Evolutionary conservation across 2,797 vertebrate species (phyloP).

Genomic region (Balearica regulorum): DNA sequence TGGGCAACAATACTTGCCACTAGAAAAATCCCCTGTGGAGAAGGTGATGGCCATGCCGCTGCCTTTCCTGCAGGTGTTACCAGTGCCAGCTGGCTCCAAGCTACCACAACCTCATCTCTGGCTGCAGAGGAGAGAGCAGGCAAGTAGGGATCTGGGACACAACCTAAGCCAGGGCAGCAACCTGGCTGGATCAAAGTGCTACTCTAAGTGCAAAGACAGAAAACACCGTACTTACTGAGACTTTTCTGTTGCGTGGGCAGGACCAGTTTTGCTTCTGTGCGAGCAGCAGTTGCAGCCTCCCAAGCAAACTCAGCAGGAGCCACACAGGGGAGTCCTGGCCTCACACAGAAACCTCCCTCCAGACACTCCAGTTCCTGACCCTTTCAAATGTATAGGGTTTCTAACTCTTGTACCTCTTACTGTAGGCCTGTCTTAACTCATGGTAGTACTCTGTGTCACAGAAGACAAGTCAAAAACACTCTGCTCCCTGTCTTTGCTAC

Average conservation of each 20-base stretch:
- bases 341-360: background rate
- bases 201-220: background rate
- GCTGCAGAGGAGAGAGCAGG: background rate
- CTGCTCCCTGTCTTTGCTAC: background rate
- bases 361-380: background rate
- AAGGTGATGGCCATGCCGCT: background rate
- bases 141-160: background rate
- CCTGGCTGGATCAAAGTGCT: background rate
- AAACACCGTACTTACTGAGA: background rate
- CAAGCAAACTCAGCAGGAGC: background rate
- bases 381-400: background rate
- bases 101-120: background rate
- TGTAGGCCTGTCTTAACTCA: background rate
- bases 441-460: background rate
- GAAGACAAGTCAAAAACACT: background rate
- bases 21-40: background rate
- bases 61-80: background rate
- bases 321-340: background rate
- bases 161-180: background rate
- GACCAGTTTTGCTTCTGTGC: background rate
- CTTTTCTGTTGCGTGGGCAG: background rate
- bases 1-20: fast-evolving
- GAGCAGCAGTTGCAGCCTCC: background rate
- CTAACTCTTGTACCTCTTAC: background rate
- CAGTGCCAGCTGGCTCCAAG: background rate